These are phyloP conservation scores for Merluccius polli DNA, from an alignment of 2,797 vertebrate species.

Conservation along the genomic window DNA sequence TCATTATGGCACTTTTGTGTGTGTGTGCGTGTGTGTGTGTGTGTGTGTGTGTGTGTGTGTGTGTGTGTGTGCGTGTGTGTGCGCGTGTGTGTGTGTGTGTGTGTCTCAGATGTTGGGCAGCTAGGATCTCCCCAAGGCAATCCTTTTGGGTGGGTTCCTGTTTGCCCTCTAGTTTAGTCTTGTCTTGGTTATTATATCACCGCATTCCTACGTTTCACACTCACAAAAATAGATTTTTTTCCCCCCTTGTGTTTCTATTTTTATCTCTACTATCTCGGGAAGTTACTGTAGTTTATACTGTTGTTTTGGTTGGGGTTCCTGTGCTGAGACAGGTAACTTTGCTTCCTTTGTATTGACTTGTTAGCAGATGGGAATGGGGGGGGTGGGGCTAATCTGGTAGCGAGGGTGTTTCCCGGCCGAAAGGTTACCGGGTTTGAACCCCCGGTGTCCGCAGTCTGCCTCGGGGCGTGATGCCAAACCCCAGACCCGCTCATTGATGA, in stretches of 20 bases:
- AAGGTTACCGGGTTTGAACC: neutral
- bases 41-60: slow-evolving; percentile 15
- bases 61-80: neutral
- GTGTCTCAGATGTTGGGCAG: slow-evolving; percentile 36
- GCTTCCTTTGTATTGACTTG: neutral
- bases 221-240: slow-evolving; percentile 31
- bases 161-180: slow-evolving; percentile 45
- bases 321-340: neutral
- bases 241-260: slow-evolving; percentile 2
- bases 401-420: neutral
- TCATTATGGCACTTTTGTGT: slow-evolving; percentile 39
- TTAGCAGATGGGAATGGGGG: neutral
- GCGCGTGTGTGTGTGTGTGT: slow-evolving; percentile 11
- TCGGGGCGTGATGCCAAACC: neutral
- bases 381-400: neutral
- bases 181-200: slow-evolving; percentile 39
- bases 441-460: neutral
- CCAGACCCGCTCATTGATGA: no score
- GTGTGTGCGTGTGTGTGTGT: neutral
- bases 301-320: no score
- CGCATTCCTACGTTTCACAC: slow-evolving; percentile 41
- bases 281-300: neutral
- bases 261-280: slow-evolving; percentile 14
- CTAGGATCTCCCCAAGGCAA: slow-evolving; percentile 35
- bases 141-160: slow-evolving; percentile 49